Conservation (phyloP, 2,888 invertebrate genomes). For the Watsonalla cultraria region DNA sequence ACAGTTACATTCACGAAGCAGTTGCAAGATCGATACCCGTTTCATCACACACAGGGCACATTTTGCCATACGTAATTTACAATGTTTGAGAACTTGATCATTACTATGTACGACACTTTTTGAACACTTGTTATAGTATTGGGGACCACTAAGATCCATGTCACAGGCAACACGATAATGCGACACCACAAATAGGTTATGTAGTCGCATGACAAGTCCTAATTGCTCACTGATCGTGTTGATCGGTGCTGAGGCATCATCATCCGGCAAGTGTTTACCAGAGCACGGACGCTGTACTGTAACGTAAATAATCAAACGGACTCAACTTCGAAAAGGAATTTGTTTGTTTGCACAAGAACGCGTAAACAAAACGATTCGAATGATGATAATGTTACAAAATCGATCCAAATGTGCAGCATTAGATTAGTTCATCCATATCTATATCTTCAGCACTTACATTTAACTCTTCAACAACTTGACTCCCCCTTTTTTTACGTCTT, state of each 20-base stretch:
- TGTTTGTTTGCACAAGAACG: constrained; percentile 54
- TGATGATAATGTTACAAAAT: background rate
- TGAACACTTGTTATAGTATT: constrained; percentile 1
- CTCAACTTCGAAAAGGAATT: constrained; percentile 53
- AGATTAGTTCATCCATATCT: background rate
- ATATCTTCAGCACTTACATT: constrained; percentile 28
- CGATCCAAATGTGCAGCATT: background rate
- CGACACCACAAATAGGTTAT: constrained; percentile 13
- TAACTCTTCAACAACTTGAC: constrained; percentile 18
- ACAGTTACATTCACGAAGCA: constrained; percentile 29
- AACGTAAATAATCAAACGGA: constrained; percentile 56
- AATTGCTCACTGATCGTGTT: constrained; percentile 28
- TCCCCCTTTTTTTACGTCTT: constrained; percentile 30
- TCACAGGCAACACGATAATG: background rate
- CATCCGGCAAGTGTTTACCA: constrained; percentile 63
- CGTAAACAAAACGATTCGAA: constrained; percentile 14
- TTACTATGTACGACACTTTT: constrained; percentile 1
- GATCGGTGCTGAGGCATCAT: constrained; percentile 24
- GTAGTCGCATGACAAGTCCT: constrained; percentile 26
- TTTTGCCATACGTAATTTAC: constrained; percentile 25
- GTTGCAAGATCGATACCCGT: constrained; percentile 29
- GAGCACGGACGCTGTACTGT: constrained; percentile 45
- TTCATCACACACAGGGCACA: constrained; percentile 32
- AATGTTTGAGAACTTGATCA: constrained; percentile 2
- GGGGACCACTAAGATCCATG: constrained; percentile 1